Evolutionary conservation across 2,888 invertebrate species (phyloP).

Genomic region (Parnassius glacialis): DNA sequence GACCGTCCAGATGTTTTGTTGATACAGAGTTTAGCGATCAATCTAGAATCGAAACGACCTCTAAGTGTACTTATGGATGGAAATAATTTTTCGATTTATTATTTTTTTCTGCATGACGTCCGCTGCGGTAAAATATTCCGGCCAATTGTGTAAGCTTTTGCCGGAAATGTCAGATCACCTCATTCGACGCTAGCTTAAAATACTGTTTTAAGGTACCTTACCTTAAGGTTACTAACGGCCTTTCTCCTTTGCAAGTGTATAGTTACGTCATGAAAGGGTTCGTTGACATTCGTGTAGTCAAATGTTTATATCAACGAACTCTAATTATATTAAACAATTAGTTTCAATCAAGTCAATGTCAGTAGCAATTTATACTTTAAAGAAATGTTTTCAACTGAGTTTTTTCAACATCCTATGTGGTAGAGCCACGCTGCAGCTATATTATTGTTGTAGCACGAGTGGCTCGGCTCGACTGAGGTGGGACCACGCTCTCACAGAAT

Average conservation of each 20-base stretch:
- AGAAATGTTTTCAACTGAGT: no score
- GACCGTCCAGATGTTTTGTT: not conserved
- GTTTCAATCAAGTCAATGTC: not conserved
- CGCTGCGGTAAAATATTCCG: not conserved
- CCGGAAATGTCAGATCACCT: no score
- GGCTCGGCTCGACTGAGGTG: no score
- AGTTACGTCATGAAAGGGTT: not conserved
- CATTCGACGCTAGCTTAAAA: no score
- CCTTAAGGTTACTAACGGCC: no score
- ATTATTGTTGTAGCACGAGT: no score
- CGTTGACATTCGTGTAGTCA: not conserved
- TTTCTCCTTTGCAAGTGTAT: not conserved
- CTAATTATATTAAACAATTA: not conserved
- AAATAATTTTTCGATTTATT: not conserved
- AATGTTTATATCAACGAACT: not conserved
- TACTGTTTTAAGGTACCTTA: no score
- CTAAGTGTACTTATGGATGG: not conserved
- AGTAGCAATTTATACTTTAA: no score
- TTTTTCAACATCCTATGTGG: no score
- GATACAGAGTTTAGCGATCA: slow-evolving; percentile 5
- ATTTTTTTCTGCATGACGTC: not conserved
- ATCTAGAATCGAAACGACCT: not conserved
- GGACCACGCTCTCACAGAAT: no score
- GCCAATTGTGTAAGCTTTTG: not conserved
- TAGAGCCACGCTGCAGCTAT: no score